Evolutionary conservation across 1,140 invertebrate species (phyloP), one percentile per base, ranked within the genome.

Genomic region (Orchesella cincta): DNA sequence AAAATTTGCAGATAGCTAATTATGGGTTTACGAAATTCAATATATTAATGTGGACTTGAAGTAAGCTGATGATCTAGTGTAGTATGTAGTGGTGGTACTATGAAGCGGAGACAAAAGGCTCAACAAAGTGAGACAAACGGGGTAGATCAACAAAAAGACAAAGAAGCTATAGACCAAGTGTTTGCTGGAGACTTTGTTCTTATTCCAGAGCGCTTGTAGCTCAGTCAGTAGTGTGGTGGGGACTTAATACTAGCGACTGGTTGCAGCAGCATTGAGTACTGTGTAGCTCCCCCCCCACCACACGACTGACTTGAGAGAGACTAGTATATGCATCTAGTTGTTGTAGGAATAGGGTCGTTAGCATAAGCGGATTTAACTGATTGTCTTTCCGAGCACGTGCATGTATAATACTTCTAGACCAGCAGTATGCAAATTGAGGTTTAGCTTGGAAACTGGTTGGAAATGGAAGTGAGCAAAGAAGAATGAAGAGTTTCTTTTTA

Each of bases 351-450:
- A 67, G 62, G 31, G 62, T 67, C 62, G 62, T 67, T 67, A 67
- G 62, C 62, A 67, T 67, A 67, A 67, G 62, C 62, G 62, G 62
- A 67, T 67, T 67, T 67, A 67, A 67, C 62, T 67, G 62, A 67
- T 67, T 67, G 62, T 67, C 62, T 67, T 67, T 67, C 62, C 62
- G 12, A 67, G 62, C 62, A 67, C 62, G 62, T 33, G 62, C 62
- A 67, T 67, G 12, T 67, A 67, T 67, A 33, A 29, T 67, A 67
- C 62, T 67, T 67, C 62, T 23, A 67, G 62, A 67, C 62, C 62
- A 67, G 62, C 62, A 3, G 62, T 67, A 67, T 67, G 62, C 62
- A 67, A 67, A 67, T 67, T 31, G 62, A 67, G 62, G 62, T 67
- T 67, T 67, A 67, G 62, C 62, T 67, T 8, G 31, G 33, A 67